Base-by-base conservation (phyloP, 2,888 invertebrate genomes). In the Embidobia sp. region DNA sequence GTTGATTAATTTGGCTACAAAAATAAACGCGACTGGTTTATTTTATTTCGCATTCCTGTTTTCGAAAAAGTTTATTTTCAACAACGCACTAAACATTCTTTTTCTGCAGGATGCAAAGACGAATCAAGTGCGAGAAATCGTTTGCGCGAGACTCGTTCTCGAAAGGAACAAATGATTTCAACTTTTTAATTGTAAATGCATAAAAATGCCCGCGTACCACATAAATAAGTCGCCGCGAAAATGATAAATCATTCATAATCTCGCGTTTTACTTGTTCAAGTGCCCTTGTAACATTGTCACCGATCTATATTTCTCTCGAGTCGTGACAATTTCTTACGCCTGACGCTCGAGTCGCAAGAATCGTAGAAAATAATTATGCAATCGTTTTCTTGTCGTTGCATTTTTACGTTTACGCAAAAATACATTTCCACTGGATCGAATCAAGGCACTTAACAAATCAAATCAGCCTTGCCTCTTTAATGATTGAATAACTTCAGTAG, bases 291-390 rank as follows among this genome's bases (percentile, higher is more conserved):
- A 63, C 73, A 64, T 72, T 72, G 72, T 48, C 72, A 40, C 42
- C 48, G 72, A 73, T 73, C 63, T 73, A 73, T 73, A 61, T 72
- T 63, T 72, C 63, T 53, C 37, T 49, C 48, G 18, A 33, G 35
- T 42, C 19, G 49, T 27, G 57, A 57, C 63, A 57, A 64, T 74
- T 74, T 74, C 66, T 74, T 74, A 59, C 44, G 49, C 33, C 48
- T 26, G 37, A 33, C 57, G 44, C 8, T 55, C 53, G 27, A 53
- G 29, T 46, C 53, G 27, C 53, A 40, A 64, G 61, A 75, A 67
- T 63, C 61, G 61, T 66, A 51, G 66, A 74, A 74, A 61, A 74
- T 66, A 59, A 66, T 74, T 74, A 67, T 74, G 66, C 59, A 74
- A 67, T 10, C 27, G 33, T 69, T 69, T 76, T 69, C 75, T 76